Base-by-base conservation (phyloP, 2,888 invertebrate genomes). In the Ophioninae sp. region DNA sequence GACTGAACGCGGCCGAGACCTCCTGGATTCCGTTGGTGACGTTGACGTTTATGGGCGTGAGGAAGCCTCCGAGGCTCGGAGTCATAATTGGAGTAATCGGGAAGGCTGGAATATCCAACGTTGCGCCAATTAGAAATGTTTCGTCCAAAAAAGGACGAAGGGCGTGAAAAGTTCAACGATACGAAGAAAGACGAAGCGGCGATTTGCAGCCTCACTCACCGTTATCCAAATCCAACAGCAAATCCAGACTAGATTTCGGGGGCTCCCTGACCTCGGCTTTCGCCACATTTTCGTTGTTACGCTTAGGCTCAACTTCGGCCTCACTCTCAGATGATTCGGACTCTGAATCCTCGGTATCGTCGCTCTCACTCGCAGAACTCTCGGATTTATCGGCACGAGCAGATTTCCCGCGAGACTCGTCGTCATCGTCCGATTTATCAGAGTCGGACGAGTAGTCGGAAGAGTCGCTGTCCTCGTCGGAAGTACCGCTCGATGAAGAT, bases 211-310 rank as follows among this genome's bases (percentile, higher is more conserved):
- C 90, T 95, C 95, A 94, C 95, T 95, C 95, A 94, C 95, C 93
- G 88, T 95, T 95, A 91, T 97, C 97, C 86, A 98, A 93, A 91
- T 98, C 98, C 59, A 98, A 92, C 10, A 98, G 93, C 20, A 98
- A 93, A 93, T 98, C 98, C 85, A 97, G 93, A 93, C 97, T 97
- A 6, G 96, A 94, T 88, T 94, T 95, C 10, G 91, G 89, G 94
- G 90, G 95, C 94, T 90, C 94, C 93, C 87, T 88, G 56, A 50
- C 90, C 91, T 83, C 90, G 75, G 62, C 89, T 90, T 87, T 90
- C 37, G 50, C 13, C 39, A 69, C 88, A 90, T 93, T 86, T 87
- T 87, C 79, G 88, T 93, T 88, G 88, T 91, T 85, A 76, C 65
- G 79, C 69, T 30, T 89, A 87, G 69, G 89, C 87, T 44, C 89